Conservation (phyloP, 1,140 invertebrate species). For the Diuraphis noxia region DNA sequence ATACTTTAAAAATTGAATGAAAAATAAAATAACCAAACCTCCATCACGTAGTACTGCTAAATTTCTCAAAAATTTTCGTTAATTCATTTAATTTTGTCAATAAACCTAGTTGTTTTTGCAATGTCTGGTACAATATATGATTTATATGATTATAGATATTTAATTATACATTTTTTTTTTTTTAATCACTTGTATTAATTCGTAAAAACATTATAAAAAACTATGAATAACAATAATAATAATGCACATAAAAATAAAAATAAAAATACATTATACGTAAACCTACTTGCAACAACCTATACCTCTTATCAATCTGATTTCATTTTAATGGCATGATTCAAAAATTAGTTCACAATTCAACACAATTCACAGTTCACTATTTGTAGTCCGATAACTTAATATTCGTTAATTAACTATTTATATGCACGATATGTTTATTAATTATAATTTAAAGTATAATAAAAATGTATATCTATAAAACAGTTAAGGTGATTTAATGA, state of each 20-base stretch:
- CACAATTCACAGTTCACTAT: neutral
- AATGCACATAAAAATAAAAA: too few species aligned
- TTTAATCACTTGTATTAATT: too few species aligned
- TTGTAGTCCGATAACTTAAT: neutral
- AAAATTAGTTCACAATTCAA: neutral
- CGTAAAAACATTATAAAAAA: too few species aligned
- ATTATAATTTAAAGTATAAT: neutral
- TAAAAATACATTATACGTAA: too few species aligned
- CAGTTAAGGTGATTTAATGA: neutral
- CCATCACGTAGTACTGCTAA: neutral
- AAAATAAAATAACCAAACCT: neutral
- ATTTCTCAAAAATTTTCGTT: neutral
- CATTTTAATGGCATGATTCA: neutral
- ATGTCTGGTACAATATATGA: too few species aligned
- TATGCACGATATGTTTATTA: neutral
- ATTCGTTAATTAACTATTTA: neutral
- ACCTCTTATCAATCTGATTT: too few species aligned
- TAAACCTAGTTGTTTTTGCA: too few species aligned
- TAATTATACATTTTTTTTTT: too few species aligned
- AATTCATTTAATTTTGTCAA: too few species aligned
- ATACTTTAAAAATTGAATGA: neutral
- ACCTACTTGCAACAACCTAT: too few species aligned
- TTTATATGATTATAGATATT: too few species aligned
- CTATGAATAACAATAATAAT: too few species aligned
- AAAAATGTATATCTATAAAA: neutral